Evolutionary conservation across 2,888 invertebrate species (phyloP), one percentile per base, ranked within the genome.

Genomic region (Xylota segnis): DNA sequence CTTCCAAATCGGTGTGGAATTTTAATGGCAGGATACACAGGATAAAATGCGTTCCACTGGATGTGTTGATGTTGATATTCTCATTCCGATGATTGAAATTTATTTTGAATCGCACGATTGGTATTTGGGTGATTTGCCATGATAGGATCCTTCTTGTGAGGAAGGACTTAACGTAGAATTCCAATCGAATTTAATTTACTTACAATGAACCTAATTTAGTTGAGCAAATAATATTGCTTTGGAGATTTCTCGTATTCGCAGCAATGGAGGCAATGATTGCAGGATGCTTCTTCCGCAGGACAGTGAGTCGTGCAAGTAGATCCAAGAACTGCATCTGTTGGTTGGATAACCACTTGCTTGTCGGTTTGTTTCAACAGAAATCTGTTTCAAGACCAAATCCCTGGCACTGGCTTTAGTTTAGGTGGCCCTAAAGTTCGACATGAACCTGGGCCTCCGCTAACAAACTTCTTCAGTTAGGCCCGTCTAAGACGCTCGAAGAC

Each of bases 141-240:
- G 52, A 9, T 14, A 34, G 27, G 5, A 5, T 40, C 40, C 40
- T 23, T 59, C 12, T 59, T n/a, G n/a, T n/a, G n/a, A n/a, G n/a
- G n/a, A n/a, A 37, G 14, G n/a, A 23, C 40, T 59, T 27, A 4
- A 5, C 34, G 12, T 32, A 2, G 14, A 56, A 78, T 66, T 54
- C 37, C 61, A 78, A 71, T 45, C 7, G 43, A 66, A 47, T 66
- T 72, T 56, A 74, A 75, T 75, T 47, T 74, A 40, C 45, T 59
- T 54, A 52, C 45, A 72, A 71, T 68, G 52, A 66, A 63, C 37
- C 58, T 78, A 63, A 78, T 71, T 82, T 66, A 43, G 43, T 32
- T 18, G 2, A 37, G 12, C 16, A 43, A 63, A 63, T 45, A 23
- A 2, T 43, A n/a, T n/a, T n/a, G 9, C 1, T 12, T 40, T 12